Conservation (phyloP, 2,113 vertebrate species). For the Craseonycteris thonglongyai region DNA sequence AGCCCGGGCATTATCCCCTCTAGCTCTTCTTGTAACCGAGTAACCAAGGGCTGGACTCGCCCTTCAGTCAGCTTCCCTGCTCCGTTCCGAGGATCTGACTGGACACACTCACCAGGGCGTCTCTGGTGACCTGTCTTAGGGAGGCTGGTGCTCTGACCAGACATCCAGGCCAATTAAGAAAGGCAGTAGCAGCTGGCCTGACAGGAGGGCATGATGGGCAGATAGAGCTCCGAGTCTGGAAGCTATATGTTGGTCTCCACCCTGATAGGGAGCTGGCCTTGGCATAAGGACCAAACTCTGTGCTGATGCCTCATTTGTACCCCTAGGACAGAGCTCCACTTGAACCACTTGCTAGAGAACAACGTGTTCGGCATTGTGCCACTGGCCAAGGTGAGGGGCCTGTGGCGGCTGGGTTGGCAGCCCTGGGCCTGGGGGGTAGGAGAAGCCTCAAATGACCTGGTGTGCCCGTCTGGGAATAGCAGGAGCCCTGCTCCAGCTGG, state of each 20-base stretch:
- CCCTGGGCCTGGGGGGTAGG: too few species aligned
- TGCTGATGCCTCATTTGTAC: constrained; percentile 4
- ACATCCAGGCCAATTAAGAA: not conserved
- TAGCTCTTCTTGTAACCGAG: not conserved
- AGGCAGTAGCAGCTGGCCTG: not conserved
- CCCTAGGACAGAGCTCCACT: constrained; percentile 94
- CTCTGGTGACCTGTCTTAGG: not conserved
- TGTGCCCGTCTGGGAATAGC: not conserved
- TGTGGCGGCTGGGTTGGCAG: not conserved
- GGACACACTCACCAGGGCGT: not conserved
- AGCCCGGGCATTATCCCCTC: not conserved
- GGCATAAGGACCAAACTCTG: accelerated
- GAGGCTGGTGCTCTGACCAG: not conserved
- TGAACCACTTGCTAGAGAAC: constrained; percentile 95
- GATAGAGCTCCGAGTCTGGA: not conserved
- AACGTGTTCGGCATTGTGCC: constrained; percentile 90
- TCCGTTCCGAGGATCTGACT: not conserved
- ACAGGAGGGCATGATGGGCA: not conserved
- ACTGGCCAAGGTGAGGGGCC: constrained; percentile 85
- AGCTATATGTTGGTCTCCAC: not conserved
- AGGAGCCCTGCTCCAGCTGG: not conserved
- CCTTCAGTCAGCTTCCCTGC: not conserved
- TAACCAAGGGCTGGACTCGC: not conserved
- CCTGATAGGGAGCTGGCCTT: not conserved
- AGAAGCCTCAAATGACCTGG: not conserved